phyloP scores from a whole-genome alignment of 1,140 invertebrate genomes.

The Forficula auricularia region DNA sequence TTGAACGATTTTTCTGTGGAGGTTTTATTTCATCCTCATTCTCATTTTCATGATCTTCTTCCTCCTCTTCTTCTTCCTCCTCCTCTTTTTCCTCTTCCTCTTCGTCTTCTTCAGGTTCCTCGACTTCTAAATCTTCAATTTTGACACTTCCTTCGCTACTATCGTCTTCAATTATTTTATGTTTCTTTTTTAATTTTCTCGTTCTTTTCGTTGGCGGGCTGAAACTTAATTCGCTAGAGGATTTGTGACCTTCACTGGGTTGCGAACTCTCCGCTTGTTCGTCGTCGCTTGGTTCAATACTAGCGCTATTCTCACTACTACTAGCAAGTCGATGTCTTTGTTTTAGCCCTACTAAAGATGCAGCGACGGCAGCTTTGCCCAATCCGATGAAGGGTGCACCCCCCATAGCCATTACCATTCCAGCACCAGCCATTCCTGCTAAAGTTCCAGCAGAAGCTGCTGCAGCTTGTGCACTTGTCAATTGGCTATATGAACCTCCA shows the following conservation, averaged over 20 bases:
- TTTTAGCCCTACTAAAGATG: constrained; percentile 18
- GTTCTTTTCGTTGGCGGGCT: constrained; percentile 34
- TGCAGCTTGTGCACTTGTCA: not conserved
- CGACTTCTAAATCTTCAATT: constrained; percentile 17
- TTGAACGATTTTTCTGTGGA: too few relatives aligned
- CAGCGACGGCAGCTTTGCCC: too few relatives aligned
- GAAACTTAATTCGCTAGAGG: constrained; percentile 23
- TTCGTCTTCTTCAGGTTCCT: constrained; percentile 13
- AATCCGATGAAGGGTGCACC: too few relatives aligned
- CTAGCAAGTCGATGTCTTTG: constrained; percentile 17
- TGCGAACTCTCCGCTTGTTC: constrained; percentile 33
- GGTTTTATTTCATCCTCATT: constrained; percentile 25
- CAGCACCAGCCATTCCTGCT: not conserved
- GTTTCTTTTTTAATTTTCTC: constrained; percentile 15
- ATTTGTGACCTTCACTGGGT: constrained; percentile 24
- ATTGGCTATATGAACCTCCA: constrained; percentile 28
- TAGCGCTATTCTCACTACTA: constrained; percentile 45
- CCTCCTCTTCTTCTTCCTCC: constrained; percentile 23
- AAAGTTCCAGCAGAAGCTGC: not conserved
- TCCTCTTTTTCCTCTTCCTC: constrained; percentile 22
- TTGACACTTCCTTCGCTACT: constrained; percentile 17
- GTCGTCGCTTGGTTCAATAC: constrained; percentile 57
- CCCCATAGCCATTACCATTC: too few relatives aligned
- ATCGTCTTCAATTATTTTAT: constrained; percentile 10
- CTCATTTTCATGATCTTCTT: constrained; percentile 21